Base-by-base conservation (phyloP, 2,797 vertebrate genomes). In the Limosa lapponica region DNA sequence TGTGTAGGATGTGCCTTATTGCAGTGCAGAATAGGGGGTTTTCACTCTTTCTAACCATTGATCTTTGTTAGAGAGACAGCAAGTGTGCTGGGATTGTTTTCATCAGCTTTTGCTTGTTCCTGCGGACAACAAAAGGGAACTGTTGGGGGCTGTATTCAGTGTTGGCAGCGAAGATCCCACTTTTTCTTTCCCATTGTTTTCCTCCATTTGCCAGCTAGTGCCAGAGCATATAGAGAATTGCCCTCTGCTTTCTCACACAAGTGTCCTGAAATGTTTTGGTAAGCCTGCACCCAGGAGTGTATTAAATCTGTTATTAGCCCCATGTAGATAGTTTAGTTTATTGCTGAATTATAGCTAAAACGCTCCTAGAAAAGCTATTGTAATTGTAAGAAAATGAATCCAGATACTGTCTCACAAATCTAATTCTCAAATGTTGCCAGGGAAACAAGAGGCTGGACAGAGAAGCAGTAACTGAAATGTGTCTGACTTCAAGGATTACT, bases 71-170 rank as follows among this genome's bases (percentile, higher is more conserved):
- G 74, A 77, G 54, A 74, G 80, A 67, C 55, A 89, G 89, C 79
- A 86, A 95, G 81, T 92, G 72, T 81, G 49, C 83, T 74, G 48
- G 52, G 19, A 46, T 95, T 95, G 86, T 96, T 96, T 96, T 94
- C 82, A 79, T 90, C 67, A 69, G 81, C 83, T 89, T 97, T 92
- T 95, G 90, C 95, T 96, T 96, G 91, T 89, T 92, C 90, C 78
- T 89, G 37, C 1, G 2, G 85, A 74, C 28, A 88, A 95, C 91
- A 94, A 94, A 96, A 89, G 90, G 52, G 78, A 94, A 94, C 86
- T 97, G 92, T 96, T 95, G 49, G 69, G 57, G 77, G 81, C 78
- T 80, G 81, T 74, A 83, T 92, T 96, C 78, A 72, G 39, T 74
- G 61, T 15, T 95, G 88, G 88, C 94, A 87, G 46, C 64, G 70